phyloP scores from a whole-genome alignment of 2,113 vertebrate species.

The Paraplagusia blochii region DNA sequence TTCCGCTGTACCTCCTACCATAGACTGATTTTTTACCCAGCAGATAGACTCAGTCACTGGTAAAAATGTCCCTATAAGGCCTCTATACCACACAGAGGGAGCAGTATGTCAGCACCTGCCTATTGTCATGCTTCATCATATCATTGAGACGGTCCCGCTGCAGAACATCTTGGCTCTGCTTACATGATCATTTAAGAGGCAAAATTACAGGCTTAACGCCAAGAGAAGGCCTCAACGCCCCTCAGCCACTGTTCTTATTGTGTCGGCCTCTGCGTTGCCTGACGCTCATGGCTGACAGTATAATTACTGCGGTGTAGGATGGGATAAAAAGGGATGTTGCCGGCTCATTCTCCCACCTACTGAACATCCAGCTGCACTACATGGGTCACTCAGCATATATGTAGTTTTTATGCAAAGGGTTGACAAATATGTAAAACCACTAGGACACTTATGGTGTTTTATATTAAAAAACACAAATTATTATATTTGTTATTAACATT shows the following conservation, averaged over 20 bases:
- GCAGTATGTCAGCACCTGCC: constrained; percentile 55
- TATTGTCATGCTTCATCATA: constrained; percentile 63
- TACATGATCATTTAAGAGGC: constrained; percentile 78
- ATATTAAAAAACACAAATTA: too few relatives aligned
- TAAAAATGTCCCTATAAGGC: constrained; percentile 5
- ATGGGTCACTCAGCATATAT: constrained; percentile 12
- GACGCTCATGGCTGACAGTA: constrained; percentile 76
- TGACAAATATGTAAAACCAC: not conserved
- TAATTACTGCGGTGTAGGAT: constrained; percentile 83
- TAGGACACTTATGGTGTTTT: too few relatives aligned
- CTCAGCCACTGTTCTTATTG: constrained; percentile 77
- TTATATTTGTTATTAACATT: too few relatives aligned
- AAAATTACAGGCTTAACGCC: constrained; percentile 81
- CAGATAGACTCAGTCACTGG: constrained; percentile 30
- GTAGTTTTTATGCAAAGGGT: not conserved
- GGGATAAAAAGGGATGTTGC: constrained; percentile 77
- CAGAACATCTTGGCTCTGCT: constrained; percentile 64
- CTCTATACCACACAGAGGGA: constrained; percentile 9
- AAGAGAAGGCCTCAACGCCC: constrained; percentile 72
- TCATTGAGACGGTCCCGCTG: constrained; percentile 54
- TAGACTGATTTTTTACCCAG: constrained; percentile 28
- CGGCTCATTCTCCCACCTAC: constrained; percentile 79
- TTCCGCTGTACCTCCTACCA: constrained; percentile 15
- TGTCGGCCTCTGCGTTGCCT: constrained; percentile 70
- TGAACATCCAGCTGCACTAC: constrained; percentile 80